Evolutionary conservation across 2,888 invertebrate species (phyloP), one percentile per base, ranked within the genome.

Genomic region (Biston betularia): DNA sequence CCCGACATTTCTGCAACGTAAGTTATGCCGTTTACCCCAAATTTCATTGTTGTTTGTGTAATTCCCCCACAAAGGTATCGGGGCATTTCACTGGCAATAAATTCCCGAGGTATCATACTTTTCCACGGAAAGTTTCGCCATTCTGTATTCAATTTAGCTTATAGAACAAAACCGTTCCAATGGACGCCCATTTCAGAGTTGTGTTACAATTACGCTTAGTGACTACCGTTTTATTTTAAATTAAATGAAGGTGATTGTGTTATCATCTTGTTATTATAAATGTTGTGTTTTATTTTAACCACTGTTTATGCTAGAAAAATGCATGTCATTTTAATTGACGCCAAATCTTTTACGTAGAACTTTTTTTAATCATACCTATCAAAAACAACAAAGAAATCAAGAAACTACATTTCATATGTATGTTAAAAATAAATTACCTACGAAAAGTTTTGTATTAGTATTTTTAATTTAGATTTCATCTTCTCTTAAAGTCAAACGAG

Each of bases 101-200:
- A 78, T 78, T 58, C 61, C 42, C 64, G 9, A 63, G 56, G 60
- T 65, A 56, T 65, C 72, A 70, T 71, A 76, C 74, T 75, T 79
- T 77, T 72, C 53, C 69, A 45, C 61, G 63, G 62, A 69, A 79
- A 79, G 72, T 79, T 79, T 71, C 40, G 15, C 74, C 76, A 76
- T 81, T 79, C 72, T 68, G 73, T 79, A 78, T 81, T 79, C 75
- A 79, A 79, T 81, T 79, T 73, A 75, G 77, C 73, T 76, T 78
- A 74, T 73, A 71, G 58, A 77, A 78, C 77, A 75, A 76, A 77
- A 75, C 70, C 69, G 69, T 70, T 63, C 63, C 38, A 67, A 59
- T 59, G 50, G 54, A 15, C 38, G 57, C 35, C 38, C 4, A 35
- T 58, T 63, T 12, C n/a, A 34, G 44, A 49, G 65, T 57, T 56